Percentiles rank a stretch among this genome's conserved stretches.
These are phyloP conservation scores for Nycticryphes semicollaris DNA, from an alignment of 2,113 vertebrate species.

Conservation along the genomic window DNA sequence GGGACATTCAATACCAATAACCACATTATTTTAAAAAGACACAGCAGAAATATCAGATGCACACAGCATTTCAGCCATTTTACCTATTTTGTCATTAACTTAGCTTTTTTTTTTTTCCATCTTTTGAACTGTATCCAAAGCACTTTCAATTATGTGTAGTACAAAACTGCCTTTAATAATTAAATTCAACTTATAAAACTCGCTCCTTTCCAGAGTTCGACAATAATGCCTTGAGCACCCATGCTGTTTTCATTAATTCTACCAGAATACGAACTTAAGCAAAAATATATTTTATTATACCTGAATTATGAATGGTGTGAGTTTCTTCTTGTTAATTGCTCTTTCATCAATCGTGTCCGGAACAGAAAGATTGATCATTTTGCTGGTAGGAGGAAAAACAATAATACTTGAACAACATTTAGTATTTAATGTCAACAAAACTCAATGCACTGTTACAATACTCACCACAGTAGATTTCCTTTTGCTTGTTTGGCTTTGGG, in stretches of 20 bases:
- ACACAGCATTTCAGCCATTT: neutral
- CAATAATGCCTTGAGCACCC: neutral
- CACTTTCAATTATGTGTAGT: neutral
- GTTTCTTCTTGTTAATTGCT: slow-evolving; percentile 96
- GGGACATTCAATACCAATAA: rapidly evolving
- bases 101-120: neutral
- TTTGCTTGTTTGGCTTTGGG: neutral
- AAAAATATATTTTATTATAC: slow-evolving; percentile 53
- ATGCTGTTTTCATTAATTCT: neutral
- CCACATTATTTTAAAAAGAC: neutral
- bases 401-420: neutral
- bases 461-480: neutral
- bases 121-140: neutral
- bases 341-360: slow-evolving; percentile 97
- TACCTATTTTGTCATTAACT: neutral
- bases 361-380: slow-evolving; percentile 98
- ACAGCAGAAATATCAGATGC: rapidly evolving
- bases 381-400: slow-evolving; percentile 75
- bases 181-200: neutral
- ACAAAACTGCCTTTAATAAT: slow-evolving; percentile 13
- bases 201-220: neutral
- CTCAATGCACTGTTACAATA: neutral
- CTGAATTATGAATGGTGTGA: slow-evolving; percentile 93
- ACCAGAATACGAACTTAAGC: neutral
- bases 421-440: neutral